Percentiles rank a stretch among this genome's conserved stretches.
Conservation (phyloP, 2,888 invertebrate genomes). For the Diarsia mendica region DNA sequence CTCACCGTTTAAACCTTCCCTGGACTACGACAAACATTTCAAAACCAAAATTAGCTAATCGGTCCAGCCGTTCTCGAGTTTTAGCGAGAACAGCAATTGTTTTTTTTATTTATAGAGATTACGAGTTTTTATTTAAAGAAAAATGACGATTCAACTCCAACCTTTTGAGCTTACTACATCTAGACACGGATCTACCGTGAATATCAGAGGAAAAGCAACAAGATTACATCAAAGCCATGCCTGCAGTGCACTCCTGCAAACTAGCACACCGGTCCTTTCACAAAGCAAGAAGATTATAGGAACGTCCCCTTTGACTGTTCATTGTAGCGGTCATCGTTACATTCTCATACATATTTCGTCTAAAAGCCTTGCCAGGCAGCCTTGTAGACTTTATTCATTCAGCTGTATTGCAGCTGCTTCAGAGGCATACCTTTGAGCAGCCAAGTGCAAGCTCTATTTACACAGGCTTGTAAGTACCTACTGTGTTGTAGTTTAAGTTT, state of each 20-base stretch:
- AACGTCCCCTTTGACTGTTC: constrained; percentile 7
- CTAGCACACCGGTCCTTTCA: neutral
- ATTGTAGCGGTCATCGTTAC: constrained; percentile 1
- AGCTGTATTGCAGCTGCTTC: constrained; percentile 6
- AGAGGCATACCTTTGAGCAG: constrained; percentile 6
- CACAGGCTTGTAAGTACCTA: neutral
- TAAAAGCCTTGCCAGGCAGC: neutral
- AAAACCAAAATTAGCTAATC: too few relatives aligned
- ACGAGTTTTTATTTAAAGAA: too few relatives aligned
- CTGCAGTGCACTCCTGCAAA: neutral
- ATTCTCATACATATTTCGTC: constrained; percentile 13
- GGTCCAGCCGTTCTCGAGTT: too few relatives aligned
- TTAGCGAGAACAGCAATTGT: too few relatives aligned
- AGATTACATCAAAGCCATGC: neutral
- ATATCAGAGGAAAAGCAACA: neutral
- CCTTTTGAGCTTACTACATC: too few relatives aligned
- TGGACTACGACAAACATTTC: too few relatives aligned
- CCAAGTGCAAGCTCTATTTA: constrained; percentile 9
- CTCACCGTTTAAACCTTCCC: too few relatives aligned
- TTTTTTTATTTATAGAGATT: too few relatives aligned
- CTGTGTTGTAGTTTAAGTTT: neutral
- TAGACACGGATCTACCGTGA: too few relatives aligned
- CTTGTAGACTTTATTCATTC: constrained; percentile 26
- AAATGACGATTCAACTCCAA: too few relatives aligned
- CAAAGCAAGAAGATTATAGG: neutral